These are phyloP conservation scores for Zingel zingel DNA, from an alignment of 2,113 vertebrate species.

Conservation along the genomic window DNA sequence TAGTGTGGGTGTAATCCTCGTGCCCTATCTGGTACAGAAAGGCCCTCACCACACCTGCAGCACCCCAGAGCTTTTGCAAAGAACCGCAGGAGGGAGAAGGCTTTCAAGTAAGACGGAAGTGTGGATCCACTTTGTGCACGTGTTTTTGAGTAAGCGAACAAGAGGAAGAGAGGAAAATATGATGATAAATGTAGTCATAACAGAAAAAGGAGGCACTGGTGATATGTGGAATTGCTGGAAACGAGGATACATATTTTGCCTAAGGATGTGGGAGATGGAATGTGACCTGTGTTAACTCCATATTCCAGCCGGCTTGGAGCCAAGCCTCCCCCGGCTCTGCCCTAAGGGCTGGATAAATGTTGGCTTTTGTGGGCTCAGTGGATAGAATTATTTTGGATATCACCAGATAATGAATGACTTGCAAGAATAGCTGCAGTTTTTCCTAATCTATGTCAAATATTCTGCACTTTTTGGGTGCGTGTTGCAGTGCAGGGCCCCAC, in stretches of 20 bases:
- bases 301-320: slow-evolving; percentile 51
- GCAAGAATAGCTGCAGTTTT: slow-evolving; percentile 58
- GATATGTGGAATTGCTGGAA: slow-evolving; percentile 37
- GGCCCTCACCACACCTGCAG: slow-evolving; percentile 75
- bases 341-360: slow-evolving; percentile 73
- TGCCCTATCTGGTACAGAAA: slow-evolving; percentile 77
- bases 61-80: slow-evolving; percentile 60
- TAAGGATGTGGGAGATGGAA: slow-evolving; percentile 62
- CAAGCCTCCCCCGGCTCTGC: slow-evolving; percentile 56
- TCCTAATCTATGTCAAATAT: slow-evolving; percentile 56
- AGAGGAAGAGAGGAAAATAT: slow-evolving; percentile 11
- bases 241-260: slow-evolving; percentile 57
- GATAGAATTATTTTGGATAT: slow-evolving; percentile 63
- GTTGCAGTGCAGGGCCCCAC: slow-evolving; percentile 11
- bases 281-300: slow-evolving; percentile 61
- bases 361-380: slow-evolving; percentile 67
- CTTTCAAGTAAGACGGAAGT: slow-evolving; percentile 60
- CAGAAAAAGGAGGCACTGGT: slow-evolving; percentile 17
- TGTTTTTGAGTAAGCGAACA: slow-evolving; percentile 20
- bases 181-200: slow-evolving; percentile 24
- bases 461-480: slow-evolving; percentile 19
- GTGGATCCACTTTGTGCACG: slow-evolving; percentile 48
- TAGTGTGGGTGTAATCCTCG: slow-evolving; percentile 82
- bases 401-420: slow-evolving; percentile 64
- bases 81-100: slow-evolving; percentile 46